Evolutionary conservation across 2,113 vertebrate species (phyloP).

Genomic region (Toxotes jaculatrix): DNA sequence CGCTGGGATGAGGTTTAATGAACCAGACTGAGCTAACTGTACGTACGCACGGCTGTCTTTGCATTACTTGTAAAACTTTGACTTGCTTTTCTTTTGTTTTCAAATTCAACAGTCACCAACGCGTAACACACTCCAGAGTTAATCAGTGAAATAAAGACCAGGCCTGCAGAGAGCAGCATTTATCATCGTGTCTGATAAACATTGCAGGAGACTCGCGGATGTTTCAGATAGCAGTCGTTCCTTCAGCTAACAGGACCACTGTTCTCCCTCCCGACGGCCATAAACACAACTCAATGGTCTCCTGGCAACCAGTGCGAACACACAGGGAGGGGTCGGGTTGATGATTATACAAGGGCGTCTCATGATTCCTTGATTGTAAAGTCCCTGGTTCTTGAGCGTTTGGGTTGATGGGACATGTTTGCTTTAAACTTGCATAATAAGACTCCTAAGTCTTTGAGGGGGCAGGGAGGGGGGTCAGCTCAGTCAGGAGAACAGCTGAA

Average conservation of each 20-base stretch:
- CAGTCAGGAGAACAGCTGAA: constrained; percentile 37
- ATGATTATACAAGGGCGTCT: constrained; percentile 55
- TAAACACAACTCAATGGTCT: constrained; percentile 46
- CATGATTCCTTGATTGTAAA: neutral
- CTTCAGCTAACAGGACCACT: constrained; percentile 40
- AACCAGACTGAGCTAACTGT: neutral
- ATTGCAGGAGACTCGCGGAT: constrained; percentile 13
- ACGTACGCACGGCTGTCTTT: no score
- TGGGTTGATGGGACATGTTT: constrained; percentile 21
- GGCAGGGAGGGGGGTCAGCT: neutral
- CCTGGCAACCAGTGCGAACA: constrained; percentile 53
- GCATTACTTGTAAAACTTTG: neutral
- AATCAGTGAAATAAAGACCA: neutral
- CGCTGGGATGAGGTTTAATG: neutral
- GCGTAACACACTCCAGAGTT: neutral
- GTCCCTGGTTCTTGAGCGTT: neutral
- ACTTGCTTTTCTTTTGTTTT: neutral
- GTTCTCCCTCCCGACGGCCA: constrained; percentile 21
- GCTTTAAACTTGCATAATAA: constrained; percentile 43
- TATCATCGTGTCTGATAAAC: constrained; percentile 13
- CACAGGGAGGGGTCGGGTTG: constrained; percentile 24
- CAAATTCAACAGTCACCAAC: no score
- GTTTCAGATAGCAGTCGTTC: constrained; percentile 54
- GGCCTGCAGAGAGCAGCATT: constrained; percentile 12
- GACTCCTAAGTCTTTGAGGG: neutral